Conservation (phyloP, 2,797 vertebrate genomes). For the Masticophis lateralis region DNA sequence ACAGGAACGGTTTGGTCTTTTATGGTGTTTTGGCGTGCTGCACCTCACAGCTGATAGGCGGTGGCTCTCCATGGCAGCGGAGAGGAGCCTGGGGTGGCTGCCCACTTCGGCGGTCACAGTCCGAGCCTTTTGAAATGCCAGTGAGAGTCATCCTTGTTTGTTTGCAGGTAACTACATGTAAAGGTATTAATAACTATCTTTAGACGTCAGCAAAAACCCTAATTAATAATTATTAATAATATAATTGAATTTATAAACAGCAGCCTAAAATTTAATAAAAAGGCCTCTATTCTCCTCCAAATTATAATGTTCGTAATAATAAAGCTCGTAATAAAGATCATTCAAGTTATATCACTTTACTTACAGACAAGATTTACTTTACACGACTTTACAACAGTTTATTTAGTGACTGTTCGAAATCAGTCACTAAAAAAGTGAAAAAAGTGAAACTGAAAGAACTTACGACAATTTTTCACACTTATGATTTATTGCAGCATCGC, state of each 20-base stretch:
- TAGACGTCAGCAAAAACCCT: not conserved
- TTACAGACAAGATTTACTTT: not conserved
- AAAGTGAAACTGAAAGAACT: not conserved
- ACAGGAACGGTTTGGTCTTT: too few species aligned
- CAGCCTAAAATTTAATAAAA: not conserved
- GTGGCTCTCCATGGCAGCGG: too few species aligned
- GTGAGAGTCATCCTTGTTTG: not conserved
- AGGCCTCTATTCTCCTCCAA: not conserved
- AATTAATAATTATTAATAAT: not conserved
- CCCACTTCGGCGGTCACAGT: too few species aligned
- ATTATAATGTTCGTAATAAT: not conserved
- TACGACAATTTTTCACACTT: not conserved
- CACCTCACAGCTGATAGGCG: too few species aligned
- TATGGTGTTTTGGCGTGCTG: too few species aligned
- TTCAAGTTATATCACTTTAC: not conserved
- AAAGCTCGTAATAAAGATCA: not conserved
- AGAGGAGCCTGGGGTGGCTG: too few species aligned
- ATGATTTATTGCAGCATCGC: not conserved
- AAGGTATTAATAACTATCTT: not conserved
- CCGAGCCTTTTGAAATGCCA: too few species aligned
- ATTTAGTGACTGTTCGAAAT: not conserved
- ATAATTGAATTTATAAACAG: not conserved
- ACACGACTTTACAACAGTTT: not conserved
- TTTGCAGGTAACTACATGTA: not conserved
- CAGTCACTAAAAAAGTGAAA: too few species aligned